Conservation (phyloP, 2,113 vertebrate genomes). For the Periophthalmus modestus region DNA sequence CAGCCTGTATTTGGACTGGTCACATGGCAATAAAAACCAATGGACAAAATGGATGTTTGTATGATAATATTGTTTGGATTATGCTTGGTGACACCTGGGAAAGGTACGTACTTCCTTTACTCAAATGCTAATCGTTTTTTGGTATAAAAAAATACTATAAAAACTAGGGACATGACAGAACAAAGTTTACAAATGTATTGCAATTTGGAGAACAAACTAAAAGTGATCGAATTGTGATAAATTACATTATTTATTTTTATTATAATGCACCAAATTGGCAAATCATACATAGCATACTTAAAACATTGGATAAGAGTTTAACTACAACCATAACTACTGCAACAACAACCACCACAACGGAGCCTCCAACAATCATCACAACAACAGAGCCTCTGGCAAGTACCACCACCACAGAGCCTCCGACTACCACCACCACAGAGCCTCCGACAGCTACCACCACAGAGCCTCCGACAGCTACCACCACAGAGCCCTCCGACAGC, state of each 20-base stretch:
- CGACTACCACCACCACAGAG: background rate
- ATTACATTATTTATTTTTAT: too few relatives aligned
- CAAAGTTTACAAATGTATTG: too few relatives aligned
- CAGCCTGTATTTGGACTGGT: background rate
- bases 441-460: background rate
- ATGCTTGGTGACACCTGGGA: background rate
- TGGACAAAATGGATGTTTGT: background rate
- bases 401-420: background rate
- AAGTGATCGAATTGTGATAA: too few relatives aligned
- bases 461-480: background rate
- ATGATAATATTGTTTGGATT: background rate
- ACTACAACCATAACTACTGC: background rate
- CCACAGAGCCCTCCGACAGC: background rate
- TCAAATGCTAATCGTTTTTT: too few relatives aligned
- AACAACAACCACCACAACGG: background rate
- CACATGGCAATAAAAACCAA: background rate
- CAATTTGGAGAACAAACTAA: too few relatives aligned
- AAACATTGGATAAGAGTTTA: too few relatives aligned
- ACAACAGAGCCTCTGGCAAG: background rate
- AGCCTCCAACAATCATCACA: background rate
- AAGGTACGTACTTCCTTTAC: background rate
- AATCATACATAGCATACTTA: too few relatives aligned
- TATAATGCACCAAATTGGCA: too few relatives aligned
- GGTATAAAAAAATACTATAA: too few relatives aligned
- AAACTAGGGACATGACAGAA: too few relatives aligned